phyloP scores from a whole-genome alignment of 1,140 invertebrate genomes.

The Gonioctena quinquepunctata region DNA sequence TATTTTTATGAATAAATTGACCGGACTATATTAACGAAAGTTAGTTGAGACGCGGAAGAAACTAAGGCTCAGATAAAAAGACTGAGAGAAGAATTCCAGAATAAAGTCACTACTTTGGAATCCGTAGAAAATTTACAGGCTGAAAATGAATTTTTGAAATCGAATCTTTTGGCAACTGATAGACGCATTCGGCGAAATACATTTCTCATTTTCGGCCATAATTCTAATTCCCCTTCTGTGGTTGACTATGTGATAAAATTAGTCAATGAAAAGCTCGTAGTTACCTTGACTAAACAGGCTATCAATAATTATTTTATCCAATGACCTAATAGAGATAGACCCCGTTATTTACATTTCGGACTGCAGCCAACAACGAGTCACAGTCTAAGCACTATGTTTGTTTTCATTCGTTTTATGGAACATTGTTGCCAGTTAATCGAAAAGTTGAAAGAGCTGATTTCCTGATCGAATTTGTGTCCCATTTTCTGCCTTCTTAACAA shows the following conservation, averaged over 20 bases:
- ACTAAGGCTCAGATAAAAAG: not conserved
- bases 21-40: not conserved
- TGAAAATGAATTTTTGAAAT: not conserved
- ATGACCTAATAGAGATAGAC: no score
- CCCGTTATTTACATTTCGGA: no score
- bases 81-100: not conserved
- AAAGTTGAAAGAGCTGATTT: no score
- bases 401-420: no score
- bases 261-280: not conserved
- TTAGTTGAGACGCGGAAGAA: not conserved
- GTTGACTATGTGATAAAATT: not conserved
- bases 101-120: not conserved
- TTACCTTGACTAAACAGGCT: not conserved
- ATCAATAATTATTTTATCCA: no score
- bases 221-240: not conserved
- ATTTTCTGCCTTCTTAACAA: no score
- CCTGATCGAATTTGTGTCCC: no score
- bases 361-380: no score
- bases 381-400: no score
- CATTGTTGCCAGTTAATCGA: no score
- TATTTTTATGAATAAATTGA: no score
- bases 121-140: not conserved
- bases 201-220: not conserved
- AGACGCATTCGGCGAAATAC: not conserved
- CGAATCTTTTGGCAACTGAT: not conserved